Percentiles rank a stretch among this genome's conserved stretches.
Evolutionary conservation across 2,797 vertebrate species (phyloP).

Genomic region (Mastacembelus armatus): DNA sequence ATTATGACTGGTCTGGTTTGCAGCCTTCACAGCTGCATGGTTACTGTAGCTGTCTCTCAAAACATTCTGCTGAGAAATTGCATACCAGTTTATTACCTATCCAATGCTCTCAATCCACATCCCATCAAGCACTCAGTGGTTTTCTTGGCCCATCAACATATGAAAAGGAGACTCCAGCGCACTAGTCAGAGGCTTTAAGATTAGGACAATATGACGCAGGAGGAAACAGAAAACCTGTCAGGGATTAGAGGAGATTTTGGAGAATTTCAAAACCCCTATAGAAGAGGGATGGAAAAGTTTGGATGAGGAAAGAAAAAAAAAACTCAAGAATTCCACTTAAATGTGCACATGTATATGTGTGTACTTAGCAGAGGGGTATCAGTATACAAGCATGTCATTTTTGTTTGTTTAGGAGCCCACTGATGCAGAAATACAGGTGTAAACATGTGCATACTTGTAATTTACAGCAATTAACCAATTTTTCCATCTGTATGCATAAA

Average conservation of each 20-base stretch:
- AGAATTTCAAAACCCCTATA: conserved; percentile 32
- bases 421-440: conserved; percentile 58
- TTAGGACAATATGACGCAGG: conserved; percentile 48
- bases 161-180: conserved; percentile 42
- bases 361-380: not conserved
- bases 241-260: conserved; percentile 61
- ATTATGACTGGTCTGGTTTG: conserved; percentile 31
- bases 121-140: conserved; percentile 45
- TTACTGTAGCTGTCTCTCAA: conserved; percentile 32
- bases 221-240: conserved; percentile 45
- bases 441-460: conserved; percentile 47
- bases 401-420: conserved; percentile 29
- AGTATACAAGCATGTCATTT: not conserved
- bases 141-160: conserved; percentile 38
- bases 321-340: not conserved
- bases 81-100: conserved; percentile 48
- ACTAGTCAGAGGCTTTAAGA: conserved; percentile 51
- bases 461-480: conserved; percentile 55
- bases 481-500: conserved; percentile 58
- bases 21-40: conserved; percentile 26
- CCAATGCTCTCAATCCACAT: conserved; percentile 44
- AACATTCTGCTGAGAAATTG: conserved; percentile 47
- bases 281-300: conserved; percentile 14
- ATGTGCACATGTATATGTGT: not conserved
- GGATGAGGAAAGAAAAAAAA: not conserved